A percentile compares a stretch with the other conserved stretches of the same genome.
Conservation (phyloP, 1,140 invertebrate species). For the Chlorops oryzae region DNA sequence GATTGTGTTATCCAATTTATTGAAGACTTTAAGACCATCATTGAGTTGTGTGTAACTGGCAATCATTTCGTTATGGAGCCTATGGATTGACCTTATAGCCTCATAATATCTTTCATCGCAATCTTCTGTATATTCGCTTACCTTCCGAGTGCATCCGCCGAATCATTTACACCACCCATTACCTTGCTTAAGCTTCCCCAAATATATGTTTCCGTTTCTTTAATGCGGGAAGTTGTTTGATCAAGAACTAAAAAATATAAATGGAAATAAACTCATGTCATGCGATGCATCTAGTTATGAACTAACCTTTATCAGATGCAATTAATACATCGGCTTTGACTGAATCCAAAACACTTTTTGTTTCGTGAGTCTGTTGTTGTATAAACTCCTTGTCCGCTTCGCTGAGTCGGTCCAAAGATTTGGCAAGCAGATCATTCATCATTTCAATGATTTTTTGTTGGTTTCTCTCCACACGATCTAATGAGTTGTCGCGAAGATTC, state of each 20-base stretch:
- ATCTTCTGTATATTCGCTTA: not conserved
- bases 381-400: conserved; percentile 33
- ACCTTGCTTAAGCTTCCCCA: conserved; percentile 44
- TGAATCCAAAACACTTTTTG: conserved; percentile 30
- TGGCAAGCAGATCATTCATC: conserved; percentile 19
- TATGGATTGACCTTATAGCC: too few species aligned
- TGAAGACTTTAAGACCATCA: conserved; percentile 52
- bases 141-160: conserved; percentile 15
- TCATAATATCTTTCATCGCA: not conserved
- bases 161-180: conserved; percentile 51
- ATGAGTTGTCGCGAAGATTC: conserved; percentile 49
- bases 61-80: conserved; percentile 53
- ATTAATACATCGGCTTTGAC: conserved; percentile 24
- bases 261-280: not conserved
- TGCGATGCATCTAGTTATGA: not conserved
- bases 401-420: conserved; percentile 20
- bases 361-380: conserved; percentile 39
- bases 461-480: conserved; percentile 23
- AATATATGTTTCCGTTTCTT: conserved; percentile 32
- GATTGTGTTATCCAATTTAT: conserved; percentile 72
- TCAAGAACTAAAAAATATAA: conserved; percentile 23
- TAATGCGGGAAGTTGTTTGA: conserved; percentile 47
- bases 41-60: conserved; percentile 54
- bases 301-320: conserved; percentile 31
- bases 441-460: conserved; percentile 22